Evolutionary conservation across 2,797 vertebrate species (phyloP).

Genomic region (Agapornis canus): DNA sequence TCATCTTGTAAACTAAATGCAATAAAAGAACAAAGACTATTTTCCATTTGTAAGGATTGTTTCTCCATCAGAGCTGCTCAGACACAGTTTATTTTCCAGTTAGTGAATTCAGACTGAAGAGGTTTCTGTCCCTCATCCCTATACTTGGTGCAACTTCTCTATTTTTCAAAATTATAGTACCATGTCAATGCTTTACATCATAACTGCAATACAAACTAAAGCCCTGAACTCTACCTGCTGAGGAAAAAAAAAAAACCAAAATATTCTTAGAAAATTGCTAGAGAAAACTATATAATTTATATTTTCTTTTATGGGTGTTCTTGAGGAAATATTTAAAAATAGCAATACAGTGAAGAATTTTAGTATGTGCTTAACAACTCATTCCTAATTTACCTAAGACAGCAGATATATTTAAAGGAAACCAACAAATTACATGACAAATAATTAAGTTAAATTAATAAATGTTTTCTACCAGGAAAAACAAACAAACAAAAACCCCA

Average conservation of each 20-base stretch:
- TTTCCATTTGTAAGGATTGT: conserved; percentile 30
- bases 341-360: background rate
- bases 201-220: background rate
- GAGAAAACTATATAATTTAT: background rate
- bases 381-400: background rate
- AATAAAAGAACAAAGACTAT: conserved; percentile 53
- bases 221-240: background rate
- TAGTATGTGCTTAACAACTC: background rate
- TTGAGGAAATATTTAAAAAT: conserved; percentile 16
- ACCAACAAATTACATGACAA: background rate
- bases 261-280: background rate
- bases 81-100: conserved; percentile 18
- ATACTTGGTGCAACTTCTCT: background rate
- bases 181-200: background rate
- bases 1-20: conserved; percentile 46
- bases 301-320: background rate
- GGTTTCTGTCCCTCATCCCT: background rate
- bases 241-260: background rate
- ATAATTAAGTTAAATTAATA: no score
- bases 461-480: background rate
- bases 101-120: background rate
- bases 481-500: background rate
- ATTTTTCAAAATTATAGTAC: background rate
- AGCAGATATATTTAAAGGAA: background rate
- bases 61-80: conserved; percentile 17